A percentile compares a stretch with the other conserved stretches of the same genome.
These are phyloP conservation scores for Andrena trimmerana DNA, from an alignment of 2,888 invertebrate species.

Conservation along the genomic window DNA sequence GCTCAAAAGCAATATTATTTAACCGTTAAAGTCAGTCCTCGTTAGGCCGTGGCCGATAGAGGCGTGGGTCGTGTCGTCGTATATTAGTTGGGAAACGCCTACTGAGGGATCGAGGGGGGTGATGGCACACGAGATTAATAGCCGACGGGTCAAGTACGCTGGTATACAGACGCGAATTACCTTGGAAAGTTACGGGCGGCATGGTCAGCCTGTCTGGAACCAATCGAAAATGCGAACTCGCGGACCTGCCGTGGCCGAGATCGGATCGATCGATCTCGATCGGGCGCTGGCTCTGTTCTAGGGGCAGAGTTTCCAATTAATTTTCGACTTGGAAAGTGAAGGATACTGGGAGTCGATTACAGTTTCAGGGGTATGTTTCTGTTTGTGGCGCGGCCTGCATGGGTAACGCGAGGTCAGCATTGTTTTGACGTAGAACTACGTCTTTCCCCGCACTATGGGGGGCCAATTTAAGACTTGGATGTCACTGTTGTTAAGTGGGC, in stretches of 20 bases:
- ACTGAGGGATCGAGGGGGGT: conserved; percentile 72
- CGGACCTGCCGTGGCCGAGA: conserved; percentile 10
- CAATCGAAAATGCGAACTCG: conserved; percentile 61
- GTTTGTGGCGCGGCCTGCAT: too few species aligned
- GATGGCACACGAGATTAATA: conserved; percentile 79
- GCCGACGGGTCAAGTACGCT: conserved; percentile 75
- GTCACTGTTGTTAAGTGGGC: too few species aligned
- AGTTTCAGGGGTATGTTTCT: neutral
- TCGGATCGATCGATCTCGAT: conserved; percentile 27
- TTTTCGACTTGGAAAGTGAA: conserved; percentile 11
- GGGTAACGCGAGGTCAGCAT: too few species aligned
- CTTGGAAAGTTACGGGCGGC: conserved; percentile 64
- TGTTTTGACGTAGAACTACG: too few species aligned
- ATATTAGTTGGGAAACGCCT: conserved; percentile 80
- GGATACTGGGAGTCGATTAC: neutral
- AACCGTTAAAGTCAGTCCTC: conserved; percentile 82
- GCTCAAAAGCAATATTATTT: conserved; percentile 77
- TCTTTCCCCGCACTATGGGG: too few species aligned
- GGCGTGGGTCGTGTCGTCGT: conserved; percentile 81
- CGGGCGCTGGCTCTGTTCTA: neutral
- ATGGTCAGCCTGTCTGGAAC: conserved; percentile 43
- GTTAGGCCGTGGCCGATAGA: conserved; percentile 79
- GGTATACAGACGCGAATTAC: conserved; percentile 67
- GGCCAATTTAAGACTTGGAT: too few species aligned
- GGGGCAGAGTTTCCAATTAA: conserved; percentile 30